Evolutionary conservation across 2,888 invertebrate genomes (phyloP).

Genomic region (Diarsia mendica): DNA sequence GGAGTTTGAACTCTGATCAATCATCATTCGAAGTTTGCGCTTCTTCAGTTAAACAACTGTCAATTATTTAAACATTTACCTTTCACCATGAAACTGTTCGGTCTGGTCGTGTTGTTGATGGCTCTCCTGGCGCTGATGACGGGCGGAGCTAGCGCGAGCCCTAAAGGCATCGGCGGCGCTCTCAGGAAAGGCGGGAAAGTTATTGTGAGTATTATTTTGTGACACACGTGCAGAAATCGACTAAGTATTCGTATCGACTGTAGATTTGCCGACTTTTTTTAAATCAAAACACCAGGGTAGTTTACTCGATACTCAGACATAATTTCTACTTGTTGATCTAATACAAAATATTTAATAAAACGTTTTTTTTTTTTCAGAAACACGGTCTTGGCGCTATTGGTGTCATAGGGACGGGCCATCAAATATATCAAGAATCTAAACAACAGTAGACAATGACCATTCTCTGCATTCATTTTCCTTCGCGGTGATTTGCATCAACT

Average conservation of each 20-base stretch:
- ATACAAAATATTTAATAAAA: neutral
- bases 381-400: slow-evolving; percentile 67
- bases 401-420: slow-evolving; percentile 65
- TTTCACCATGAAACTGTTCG: slow-evolving; percentile 43
- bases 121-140: slow-evolving; percentile 42
- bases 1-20: neutral
- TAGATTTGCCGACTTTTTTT: too few species aligned
- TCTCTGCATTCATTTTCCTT: neutral
- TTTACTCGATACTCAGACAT: neutral
- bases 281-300: too few species aligned
- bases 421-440: slow-evolving; percentile 65
- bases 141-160: slow-evolving; percentile 38
- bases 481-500: neutral
- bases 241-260: neutral
- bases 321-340: neutral
- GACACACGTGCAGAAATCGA: neutral
- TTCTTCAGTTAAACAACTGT: slow-evolving; percentile 4
- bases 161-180: slow-evolving; percentile 46
- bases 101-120: slow-evolving; percentile 35
- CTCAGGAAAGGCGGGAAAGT: slow-evolving; percentile 68
- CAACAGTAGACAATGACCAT: slow-evolving; percentile 6
- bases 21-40: slow-evolving; percentile 11
- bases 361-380: slow-evolving; percentile 26
- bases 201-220: slow-evolving; percentile 59
- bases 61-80: neutral